Percentiles rank a stretch among this genome's conserved stretches.
Evolutionary conservation across 35 echinoderm and acorn worm species (phyloP).

Genomic region (Anneissia japonica): DNA sequence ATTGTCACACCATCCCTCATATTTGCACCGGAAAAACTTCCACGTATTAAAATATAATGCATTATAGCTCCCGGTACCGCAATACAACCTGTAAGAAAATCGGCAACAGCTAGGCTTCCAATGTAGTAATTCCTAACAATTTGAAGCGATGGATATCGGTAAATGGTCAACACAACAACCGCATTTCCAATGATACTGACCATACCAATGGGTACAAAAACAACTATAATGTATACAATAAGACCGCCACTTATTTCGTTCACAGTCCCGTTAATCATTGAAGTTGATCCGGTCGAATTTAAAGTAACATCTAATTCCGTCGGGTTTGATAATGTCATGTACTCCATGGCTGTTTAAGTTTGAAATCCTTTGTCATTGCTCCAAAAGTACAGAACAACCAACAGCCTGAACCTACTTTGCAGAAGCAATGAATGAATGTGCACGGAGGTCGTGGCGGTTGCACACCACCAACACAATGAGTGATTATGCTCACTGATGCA

Average conservation of each 20-base stretch:
- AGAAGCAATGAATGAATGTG: too few relatives aligned
- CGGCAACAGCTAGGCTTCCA: neutral
- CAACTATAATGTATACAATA: neutral
- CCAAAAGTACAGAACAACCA: too few relatives aligned
- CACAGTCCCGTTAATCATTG: neutral
- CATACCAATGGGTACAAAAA: neutral
- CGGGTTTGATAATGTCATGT: neutral
- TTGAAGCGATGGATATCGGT: neutral
- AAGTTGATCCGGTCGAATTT: neutral
- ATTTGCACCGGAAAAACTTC: neutral
- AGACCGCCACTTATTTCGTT: neutral
- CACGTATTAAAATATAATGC: neutral
- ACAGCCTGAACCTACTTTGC: too few relatives aligned
- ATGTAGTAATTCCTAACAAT: neutral
- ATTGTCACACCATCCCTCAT: neutral
- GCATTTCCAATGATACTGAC: neutral
- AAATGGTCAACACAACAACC: neutral
- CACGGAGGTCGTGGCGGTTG: too few relatives aligned
- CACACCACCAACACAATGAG: too few relatives aligned
- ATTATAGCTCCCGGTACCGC: neutral
- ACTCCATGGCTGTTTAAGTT: too few relatives aligned
- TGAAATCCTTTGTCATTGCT: too few relatives aligned
- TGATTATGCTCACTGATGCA: too few relatives aligned
- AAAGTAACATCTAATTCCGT: neutral
- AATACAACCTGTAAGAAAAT: neutral